Evolutionary conservation across 2,797 vertebrate genomes (phyloP), one percentile per base, ranked within the genome.

Genomic region (Eleutherodactylus coqui): DNA sequence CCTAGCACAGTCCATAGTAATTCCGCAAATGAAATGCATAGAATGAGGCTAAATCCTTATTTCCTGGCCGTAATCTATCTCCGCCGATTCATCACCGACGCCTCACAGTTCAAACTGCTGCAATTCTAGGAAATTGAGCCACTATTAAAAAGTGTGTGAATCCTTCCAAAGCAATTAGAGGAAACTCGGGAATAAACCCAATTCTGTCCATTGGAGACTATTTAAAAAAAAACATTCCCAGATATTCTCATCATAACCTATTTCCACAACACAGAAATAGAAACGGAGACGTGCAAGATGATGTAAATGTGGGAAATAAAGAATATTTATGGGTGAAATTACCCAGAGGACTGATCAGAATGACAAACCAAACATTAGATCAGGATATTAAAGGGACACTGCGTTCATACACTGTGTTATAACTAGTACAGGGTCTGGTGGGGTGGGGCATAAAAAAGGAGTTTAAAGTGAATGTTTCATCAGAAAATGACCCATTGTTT

Each of bases 131-230:
- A 79, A 69, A 85, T 85, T 70, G 76, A 70, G 62, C 21, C 70
- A 58, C 45, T 79, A 69, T 79, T 79, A 73, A 80, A 82, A 80
- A 80, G 72, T 58, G 29, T n/a, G 76, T 79, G 83, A 78, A 53
- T 70, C 75, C 67, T 70, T 78, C 75, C 29, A 24, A 76, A 27
- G 72, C 27, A 24, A 84, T 53, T 53, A 21, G 36, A 49, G 67
- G 45, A 79, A 75, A 75, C 47, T 69, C 55, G 49, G 67, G 43
- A 80, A 62, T 51, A 58, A n/a, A 80, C 32, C n/a, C 72, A 79
- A 85, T 75, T 27, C 60, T 73, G 27, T 51, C 55, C 51, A 45
- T 70, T 19, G 14, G 64, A 72, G 77, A 47, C 43, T 51, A 53
- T 84, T 84, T 2, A 21, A 14, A 36, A 79, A 49, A 21, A 77